phyloP scores from a whole-genome alignment of 2,797 vertebrate genomes.

The Hybognathus amarus region DNA sequence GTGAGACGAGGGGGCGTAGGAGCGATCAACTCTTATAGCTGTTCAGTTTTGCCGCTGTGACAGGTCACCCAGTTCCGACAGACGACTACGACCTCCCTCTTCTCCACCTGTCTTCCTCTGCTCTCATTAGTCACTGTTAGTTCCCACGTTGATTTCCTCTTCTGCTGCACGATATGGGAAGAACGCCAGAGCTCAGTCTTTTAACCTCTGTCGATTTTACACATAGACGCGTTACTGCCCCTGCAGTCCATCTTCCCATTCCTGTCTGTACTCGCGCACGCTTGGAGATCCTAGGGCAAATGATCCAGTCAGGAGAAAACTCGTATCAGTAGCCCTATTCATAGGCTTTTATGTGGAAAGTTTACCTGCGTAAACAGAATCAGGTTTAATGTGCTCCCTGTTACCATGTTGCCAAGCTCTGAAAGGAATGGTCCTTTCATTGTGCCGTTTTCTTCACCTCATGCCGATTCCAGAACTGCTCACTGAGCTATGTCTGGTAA shows the following conservation, averaged over 20 bases:
- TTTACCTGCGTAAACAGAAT: constrained; percentile 49
- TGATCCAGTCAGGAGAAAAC: constrained; percentile 53
- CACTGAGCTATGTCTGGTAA: neutral
- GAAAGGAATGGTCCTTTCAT: neutral
- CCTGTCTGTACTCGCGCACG: constrained; percentile 13
- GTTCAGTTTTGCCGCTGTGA: constrained; percentile 27
- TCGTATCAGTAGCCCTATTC: constrained; percentile 66
- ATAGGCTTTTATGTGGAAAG: constrained; percentile 55
- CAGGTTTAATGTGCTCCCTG: neutral
- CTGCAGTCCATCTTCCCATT: neutral
- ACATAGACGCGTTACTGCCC: constrained; percentile 23
- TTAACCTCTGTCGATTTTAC: constrained; percentile 27
- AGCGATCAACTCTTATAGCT: constrained; percentile 49
- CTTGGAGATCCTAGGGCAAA: constrained; percentile 22
- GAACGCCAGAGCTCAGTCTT: constrained; percentile 8
- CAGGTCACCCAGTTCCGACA: constrained; percentile 21
- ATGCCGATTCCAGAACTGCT: neutral
- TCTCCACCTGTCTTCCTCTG: constrained; percentile 24
- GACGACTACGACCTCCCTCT: constrained; percentile 17
- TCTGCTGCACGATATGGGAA: constrained; percentile 38
- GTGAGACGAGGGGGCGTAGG: constrained; percentile 50
- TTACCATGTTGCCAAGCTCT: neutral
- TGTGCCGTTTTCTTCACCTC: neutral
- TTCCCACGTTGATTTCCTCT: constrained; percentile 28
- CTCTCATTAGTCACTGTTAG: constrained; percentile 1